Conservation (phyloP, 2,113 vertebrate species). For the Phycodurus eques region DNA sequence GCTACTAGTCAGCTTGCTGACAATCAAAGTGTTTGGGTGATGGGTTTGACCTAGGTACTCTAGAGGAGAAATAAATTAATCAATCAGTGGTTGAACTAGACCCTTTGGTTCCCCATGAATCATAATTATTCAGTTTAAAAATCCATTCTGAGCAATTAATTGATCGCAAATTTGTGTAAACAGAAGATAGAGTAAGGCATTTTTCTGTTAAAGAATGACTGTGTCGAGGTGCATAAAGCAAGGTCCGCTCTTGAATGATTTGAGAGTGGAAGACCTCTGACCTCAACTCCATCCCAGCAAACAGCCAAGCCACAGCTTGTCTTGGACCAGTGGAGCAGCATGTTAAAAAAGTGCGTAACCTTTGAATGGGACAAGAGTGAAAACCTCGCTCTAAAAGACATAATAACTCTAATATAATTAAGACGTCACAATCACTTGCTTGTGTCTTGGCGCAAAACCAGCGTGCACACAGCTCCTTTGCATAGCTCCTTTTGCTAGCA, state of each 20-base stretch:
- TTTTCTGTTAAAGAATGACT: not conserved
- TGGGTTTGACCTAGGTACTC: slow-evolving; percentile 16
- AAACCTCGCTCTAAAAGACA: too few relatives aligned
- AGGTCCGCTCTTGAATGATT: not conserved
- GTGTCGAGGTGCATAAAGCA: not conserved
- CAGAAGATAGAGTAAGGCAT: not conserved
- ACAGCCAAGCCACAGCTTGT: not conserved
- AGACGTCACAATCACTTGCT: too few relatives aligned
- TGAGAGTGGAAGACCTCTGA: not conserved
- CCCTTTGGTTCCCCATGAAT: not conserved
- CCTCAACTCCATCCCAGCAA: not conserved
- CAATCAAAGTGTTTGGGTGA: slow-evolving; percentile 8
- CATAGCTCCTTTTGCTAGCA: not conserved
- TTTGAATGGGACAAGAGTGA: too few relatives aligned
- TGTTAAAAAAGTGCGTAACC: not conserved
- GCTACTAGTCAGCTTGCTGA: slow-evolving; percentile 2
- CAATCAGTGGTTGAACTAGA: not conserved
- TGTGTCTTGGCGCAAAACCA: too few relatives aligned
- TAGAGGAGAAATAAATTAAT: not conserved
- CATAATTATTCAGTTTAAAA: not conserved
- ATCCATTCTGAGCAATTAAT: not conserved
- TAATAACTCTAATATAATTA: too few relatives aligned
- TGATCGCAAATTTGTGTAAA: not conserved
- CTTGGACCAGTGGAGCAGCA: not conserved
- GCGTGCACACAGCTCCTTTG: too few relatives aligned